phyloP scores from a whole-genome alignment of 2,888 invertebrate genomes.

The Caenorhabditis parvicauda region DNA sequence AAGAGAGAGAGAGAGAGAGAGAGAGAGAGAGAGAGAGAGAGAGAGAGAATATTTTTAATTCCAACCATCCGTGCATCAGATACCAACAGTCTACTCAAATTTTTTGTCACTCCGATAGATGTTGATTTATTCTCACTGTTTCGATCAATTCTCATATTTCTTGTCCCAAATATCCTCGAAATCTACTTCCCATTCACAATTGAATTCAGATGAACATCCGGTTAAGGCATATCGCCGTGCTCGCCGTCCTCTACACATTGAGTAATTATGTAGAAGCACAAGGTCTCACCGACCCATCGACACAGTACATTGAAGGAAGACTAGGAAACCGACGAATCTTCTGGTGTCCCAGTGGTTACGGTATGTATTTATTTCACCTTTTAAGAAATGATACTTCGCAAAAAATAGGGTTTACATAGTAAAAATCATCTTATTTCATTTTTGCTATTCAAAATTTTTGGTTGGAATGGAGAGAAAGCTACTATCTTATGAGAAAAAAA shows the following conservation, averaged over 20 bases:
- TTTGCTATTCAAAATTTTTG: no score
- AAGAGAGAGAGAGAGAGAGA: no score
- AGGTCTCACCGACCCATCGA: constrained; percentile 60
- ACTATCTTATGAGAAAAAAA: no score
- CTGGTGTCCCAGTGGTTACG: constrained; percentile 63
- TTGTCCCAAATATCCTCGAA: neutral
- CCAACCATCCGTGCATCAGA: no score
- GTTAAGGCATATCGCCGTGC: constrained; percentile 19
- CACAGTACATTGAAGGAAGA: constrained; percentile 62
- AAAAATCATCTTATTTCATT: no score
- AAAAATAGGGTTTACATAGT: no score
- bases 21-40: no score
- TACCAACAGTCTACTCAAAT: neutral
- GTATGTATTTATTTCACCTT: no score
- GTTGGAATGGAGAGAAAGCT: no score
- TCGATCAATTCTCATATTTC: neutral
- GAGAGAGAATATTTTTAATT: no score
- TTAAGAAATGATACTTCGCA: no score
- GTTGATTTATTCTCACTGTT: neutral
- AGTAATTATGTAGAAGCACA: constrained; percentile 50
- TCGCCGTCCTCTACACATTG: constrained; percentile 15
- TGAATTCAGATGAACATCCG: constrained; percentile 19
- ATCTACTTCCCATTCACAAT: neutral
- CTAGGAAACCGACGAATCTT: constrained; percentile 61
- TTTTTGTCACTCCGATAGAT: neutral